Evolutionary conservation across 2,888 invertebrate genomes (phyloP), one percentile per base, ranked within the genome.

Genomic region (Allacma fusca): DNA sequence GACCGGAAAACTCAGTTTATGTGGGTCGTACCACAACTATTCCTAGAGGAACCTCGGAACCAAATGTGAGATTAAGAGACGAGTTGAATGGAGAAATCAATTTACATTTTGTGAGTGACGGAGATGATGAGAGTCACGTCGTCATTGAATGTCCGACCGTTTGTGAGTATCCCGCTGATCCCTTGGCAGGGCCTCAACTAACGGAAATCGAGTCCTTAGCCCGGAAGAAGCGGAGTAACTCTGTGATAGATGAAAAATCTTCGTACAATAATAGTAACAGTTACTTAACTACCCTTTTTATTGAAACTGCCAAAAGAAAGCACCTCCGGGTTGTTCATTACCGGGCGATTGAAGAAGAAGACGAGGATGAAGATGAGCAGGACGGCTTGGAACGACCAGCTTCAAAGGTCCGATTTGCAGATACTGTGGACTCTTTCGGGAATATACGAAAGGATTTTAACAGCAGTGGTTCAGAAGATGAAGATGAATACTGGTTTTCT

Each of bases 401-500:
- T 59, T 13, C 59, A 19, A 59, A 23, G 23, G 59, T 59, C 23
- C 59, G 23, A 7, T 59, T 59, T n/a, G n/a, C 19, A 23, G 59
- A 59, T 7, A 7, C 19, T 19, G 23, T 59, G 5, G 19, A 19
- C n/a, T 23, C 19, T 7, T 19, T 21, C 19, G 23, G 19, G 7
- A 59, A 23, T 5, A 13, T 7, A 21, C 9, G 59, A 23, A 7
- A n/a, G n/a, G 23, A 59, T 19, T 23, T 29, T 28, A 29, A 13
- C 40, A 67, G 21, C 23, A 74, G 62, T 68, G 72, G 77, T 57
- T 13, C 44, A 23, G 65, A 83, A 12, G 82, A 82, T n/a, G 83
- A 87, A 26, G 88, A 88, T 80, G 88, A 88, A 79, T 88, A 88
- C 81, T 88, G 88, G 88, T 88, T 88, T 83, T 87, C 87, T 21